Conservation (phyloP, 2,797 vertebrate species). For the Pseudochromis fuscus region DNA sequence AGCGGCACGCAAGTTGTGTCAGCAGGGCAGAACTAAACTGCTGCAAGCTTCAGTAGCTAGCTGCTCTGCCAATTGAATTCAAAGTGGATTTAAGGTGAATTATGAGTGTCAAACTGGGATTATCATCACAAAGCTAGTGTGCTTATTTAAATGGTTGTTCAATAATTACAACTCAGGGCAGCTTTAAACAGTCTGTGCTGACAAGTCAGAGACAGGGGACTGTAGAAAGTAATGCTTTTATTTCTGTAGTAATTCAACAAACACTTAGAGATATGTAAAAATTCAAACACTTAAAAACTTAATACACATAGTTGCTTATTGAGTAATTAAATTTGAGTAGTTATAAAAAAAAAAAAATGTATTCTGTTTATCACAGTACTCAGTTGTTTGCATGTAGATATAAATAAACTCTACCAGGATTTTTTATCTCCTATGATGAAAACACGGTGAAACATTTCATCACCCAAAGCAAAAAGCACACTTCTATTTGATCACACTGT, state of each 20-base stretch:
- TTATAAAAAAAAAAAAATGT: no score
- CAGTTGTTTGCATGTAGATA: neutral
- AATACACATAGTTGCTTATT: no score
- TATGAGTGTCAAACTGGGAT: conserved; percentile 52
- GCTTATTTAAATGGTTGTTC: conserved; percentile 33
- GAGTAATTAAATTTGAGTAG: no score
- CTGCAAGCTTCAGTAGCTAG: conserved; percentile 49
- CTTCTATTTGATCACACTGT: neutral
- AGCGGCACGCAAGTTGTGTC: conserved; percentile 39
- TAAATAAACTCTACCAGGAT: neutral
- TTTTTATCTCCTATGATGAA: no score
- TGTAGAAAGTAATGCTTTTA: neutral
- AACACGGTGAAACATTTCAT: no score
- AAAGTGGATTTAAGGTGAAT: conserved; percentile 55
- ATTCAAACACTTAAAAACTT: neutral
- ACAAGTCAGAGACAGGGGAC: neutral
- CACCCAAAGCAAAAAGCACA: neutral
- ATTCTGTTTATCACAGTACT: no score
- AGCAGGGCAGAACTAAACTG: conserved; percentile 71
- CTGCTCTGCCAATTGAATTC: conserved; percentile 34
- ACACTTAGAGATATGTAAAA: neutral
- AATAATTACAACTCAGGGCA: conserved; percentile 38
- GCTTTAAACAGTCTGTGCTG: conserved; percentile 11
- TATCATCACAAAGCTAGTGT: conserved; percentile 30
- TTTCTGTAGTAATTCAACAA: neutral